A percentile compares a stretch with the other conserved stretches of the same genome.
phyloP scores from a whole-genome alignment of 2,888 invertebrate genomes.

The Pachycephus smyrnensis region DNA sequence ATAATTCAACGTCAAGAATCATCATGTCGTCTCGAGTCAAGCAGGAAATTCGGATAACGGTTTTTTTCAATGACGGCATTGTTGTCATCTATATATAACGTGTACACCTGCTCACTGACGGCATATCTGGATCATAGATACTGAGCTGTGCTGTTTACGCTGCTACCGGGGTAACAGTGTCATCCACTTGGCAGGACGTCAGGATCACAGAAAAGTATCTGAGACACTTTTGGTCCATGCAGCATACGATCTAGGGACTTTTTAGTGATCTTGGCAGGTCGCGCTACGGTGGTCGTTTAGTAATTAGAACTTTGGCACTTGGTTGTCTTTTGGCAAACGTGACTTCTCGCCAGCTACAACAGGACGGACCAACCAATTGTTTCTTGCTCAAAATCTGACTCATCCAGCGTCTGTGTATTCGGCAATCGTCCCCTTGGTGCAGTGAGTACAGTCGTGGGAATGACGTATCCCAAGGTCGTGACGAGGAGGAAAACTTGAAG shows the following conservation, averaged over 20 bases:
- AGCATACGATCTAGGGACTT: background rate
- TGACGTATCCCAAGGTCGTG: background rate
- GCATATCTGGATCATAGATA: background rate
- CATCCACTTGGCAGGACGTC: background rate
- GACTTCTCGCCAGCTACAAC: background rate
- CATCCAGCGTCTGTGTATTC: background rate
- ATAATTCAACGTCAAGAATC: background rate
- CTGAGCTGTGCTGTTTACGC: background rate
- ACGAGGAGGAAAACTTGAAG: background rate
- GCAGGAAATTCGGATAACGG: constrained; percentile 77
- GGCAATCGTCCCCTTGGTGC: background rate
- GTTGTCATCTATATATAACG: constrained; percentile 75
- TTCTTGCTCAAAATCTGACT: background rate
- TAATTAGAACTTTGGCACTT: background rate
- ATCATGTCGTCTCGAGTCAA: constrained; percentile 76
- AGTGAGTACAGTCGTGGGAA: background rate
- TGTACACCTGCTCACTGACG: background rate
- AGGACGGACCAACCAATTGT: background rate
- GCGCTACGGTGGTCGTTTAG: background rate
- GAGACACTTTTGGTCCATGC: background rate
- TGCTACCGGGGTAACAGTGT: background rate
- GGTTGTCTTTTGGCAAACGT: background rate
- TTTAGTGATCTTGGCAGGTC: background rate
- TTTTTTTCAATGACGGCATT: constrained; percentile 76
- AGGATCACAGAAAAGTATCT: background rate